Evolutionary conservation across 92 coral and sea anemone genomes (phyloP), one percentile per base, ranked within the genome.

Genomic region (Metridium senile): DNA sequence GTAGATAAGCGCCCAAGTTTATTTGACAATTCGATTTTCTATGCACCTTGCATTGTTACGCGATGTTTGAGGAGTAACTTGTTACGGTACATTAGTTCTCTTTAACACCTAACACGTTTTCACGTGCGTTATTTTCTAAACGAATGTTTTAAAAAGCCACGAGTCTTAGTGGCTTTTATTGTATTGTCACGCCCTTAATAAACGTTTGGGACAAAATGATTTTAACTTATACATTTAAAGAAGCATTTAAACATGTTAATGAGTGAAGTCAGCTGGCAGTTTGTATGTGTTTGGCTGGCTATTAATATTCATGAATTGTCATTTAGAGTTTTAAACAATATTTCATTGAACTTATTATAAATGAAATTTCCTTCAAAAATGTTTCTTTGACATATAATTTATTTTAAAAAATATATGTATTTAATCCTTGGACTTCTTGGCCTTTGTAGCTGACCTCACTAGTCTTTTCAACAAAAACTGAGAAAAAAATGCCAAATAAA

Each of bases 41-140:
- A 2, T 54, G 59, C 59, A 21, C 23, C 4, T 54, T 54, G 3
- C 29, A 20, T 39, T 35, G 33, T 28, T n/a, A 46, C 78, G 49
- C n/a, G 30, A 33, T 33, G 65, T 22, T 53, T 53, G 76, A 19
- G 45, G 13, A 34, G 66, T 57, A 16, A 73, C 74, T 57, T 30
- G 68, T 73, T 73, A 73, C 68, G 67, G 78, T 58, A 73, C 78
- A 73, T 57, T 73, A 73, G 57, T 35, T 72, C 16, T 72, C 57
- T 26, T 51, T 31, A n/a, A n/a, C 23, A 29, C 32, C 27, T 23
- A 20, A 30, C 78, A 73, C 78, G 78, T 73, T 73, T 73, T 73
- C 78, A 1, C 43, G 78, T 28, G 11, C 29, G 17, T 63, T 63
- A 35, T 8, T 28, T 35, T 63, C 45, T 28, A 63, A 54, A 56